phyloP scores from a whole-genome alignment of 2,797 vertebrate genomes.

The Enteromius radiatus region DNA sequence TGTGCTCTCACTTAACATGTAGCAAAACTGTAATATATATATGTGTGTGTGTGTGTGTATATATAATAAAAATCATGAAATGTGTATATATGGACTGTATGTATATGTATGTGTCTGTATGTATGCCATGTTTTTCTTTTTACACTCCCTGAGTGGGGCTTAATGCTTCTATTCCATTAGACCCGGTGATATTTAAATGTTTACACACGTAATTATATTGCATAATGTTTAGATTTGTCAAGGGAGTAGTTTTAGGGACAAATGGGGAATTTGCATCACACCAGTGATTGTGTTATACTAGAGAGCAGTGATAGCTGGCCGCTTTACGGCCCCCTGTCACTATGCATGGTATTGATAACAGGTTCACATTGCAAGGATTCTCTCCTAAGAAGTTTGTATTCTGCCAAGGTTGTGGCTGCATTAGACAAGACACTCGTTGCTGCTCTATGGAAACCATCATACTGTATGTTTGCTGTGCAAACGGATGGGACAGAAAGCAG shows the following conservation, averaged over 20 bases:
- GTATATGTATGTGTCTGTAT: background rate
- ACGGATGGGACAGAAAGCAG: slow-evolving; percentile 24
- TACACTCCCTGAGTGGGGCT: background rate
- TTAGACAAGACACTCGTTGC: slow-evolving; percentile 62
- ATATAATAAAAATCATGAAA: background rate
- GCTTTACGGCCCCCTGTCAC: background rate
- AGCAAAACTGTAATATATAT: background rate
- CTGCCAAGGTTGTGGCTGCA: slow-evolving; percentile 51
- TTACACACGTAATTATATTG: background rate
- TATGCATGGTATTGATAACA: slow-evolving; percentile 59
- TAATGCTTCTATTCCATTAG: background rate
- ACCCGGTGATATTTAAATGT: background rate
- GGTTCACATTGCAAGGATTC: slow-evolving; percentile 64
- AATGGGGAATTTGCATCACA: background rate
- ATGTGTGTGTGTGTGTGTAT: background rate
- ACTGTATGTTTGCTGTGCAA: slow-evolving; percentile 20
- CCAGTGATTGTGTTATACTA: background rate
- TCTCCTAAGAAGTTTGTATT: slow-evolving; percentile 34
- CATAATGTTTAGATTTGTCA: background rate
- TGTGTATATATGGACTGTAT: background rate
- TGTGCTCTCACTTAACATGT: background rate
- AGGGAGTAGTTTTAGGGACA: background rate
- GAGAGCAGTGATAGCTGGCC: background rate
- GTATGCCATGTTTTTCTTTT: background rate
- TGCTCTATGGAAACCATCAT: background rate